Base-by-base conservation (phyloP, 2,113 vertebrate species). In the Catharus fuscescens region DNA sequence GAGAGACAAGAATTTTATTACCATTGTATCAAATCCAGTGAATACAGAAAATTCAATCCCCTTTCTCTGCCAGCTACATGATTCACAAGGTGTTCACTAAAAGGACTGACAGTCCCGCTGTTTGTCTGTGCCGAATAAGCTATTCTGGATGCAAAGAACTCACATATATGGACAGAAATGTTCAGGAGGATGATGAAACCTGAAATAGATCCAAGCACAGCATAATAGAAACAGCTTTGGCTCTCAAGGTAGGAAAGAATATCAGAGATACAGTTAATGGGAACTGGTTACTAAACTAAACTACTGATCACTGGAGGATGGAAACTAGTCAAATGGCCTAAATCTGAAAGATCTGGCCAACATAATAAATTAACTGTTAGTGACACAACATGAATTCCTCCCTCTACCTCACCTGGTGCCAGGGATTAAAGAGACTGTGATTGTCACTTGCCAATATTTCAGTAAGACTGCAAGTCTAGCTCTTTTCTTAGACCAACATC, bases 81-180 rank as follows among this genome's bases (percentile, higher is more conserved):
- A 96, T 95, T 97, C 93, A 94, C 92, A 95, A 95, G 86, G 92
- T 97, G 94, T 67, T 90, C 18, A 0, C 65, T 74, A 85, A 81
- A 36, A 73, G 84, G 65, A 88, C 56, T 95, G 94, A 93, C 94
- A 96, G 61, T 10, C 44, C 11, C 0, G 4, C 62, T 78, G 67
- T 54, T 83, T 70, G 60, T 76, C 50, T 96, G 87, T n/a, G 65
- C 90, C 1, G 36, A 86, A 67, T 28, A 62, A 95, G 60, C 36
- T 77, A 48, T 52, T 62, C 80, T 86, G 78, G 87, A 90, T 80
- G 85, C 4, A 4, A 88, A 88, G 67, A 85, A 74, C 52, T 64
- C 16, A 2, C 34, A 32, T 70, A 96, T 92, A 72, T 80, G 80
- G 86, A 64, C 83, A 93, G 93, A 96, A 95, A 59, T 32, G 29